Base-by-base conservation (phyloP, 2,888 invertebrate genomes). In the Ornithoptera alexandrae region DNA sequence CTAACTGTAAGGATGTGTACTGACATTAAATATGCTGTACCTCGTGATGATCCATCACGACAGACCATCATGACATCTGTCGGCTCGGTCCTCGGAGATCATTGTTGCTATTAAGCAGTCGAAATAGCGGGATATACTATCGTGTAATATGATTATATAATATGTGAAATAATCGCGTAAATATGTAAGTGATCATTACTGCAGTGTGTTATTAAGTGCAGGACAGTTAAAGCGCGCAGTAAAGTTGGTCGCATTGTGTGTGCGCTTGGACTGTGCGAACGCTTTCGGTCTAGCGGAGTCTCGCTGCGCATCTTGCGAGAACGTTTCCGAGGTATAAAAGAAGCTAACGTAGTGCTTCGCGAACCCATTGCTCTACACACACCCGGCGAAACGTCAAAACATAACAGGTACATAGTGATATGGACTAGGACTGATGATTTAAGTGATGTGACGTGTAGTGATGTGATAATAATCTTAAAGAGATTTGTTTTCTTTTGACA, bases 241-340 rank as follows among this genome's bases (percentile, higher is more conserved):
- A 75, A 73, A 75, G 76, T 86, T 79, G 62, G 80, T 78, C 84
- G 88, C 65, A 77, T 70, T 42, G 42, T 50, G 63, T 50, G 67
- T 77, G 73, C 78, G 76, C 72, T 73, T 68, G 72, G 71, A 62
- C 77, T 78, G 77, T 79, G 77, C 76, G 79, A 73, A 82, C 84
- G 85, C 85, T 86, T 86, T 89, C 85, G 87, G 90, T 80, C 84
- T 83, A 81, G 80, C 83, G 81, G 84, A 79, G 70, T 24, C 60
- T 79, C 81, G 80, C 73, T 74, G 84, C 84, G 87, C 90, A 88
- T 91, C 91, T 89, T 81, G 81, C 79, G 86, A 81, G 84, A 85
- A 87, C 85, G 85, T 89, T 91, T 92, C 91, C 91, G 88, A 87
- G 88, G 91, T 92, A 92, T 92, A 92, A 87, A 92, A 92, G 92